Percentiles rank a stretch among this genome's conserved stretches.
Conservation (phyloP, 2,797 vertebrate species). For the Mormyrus hasselquistii region DNA sequence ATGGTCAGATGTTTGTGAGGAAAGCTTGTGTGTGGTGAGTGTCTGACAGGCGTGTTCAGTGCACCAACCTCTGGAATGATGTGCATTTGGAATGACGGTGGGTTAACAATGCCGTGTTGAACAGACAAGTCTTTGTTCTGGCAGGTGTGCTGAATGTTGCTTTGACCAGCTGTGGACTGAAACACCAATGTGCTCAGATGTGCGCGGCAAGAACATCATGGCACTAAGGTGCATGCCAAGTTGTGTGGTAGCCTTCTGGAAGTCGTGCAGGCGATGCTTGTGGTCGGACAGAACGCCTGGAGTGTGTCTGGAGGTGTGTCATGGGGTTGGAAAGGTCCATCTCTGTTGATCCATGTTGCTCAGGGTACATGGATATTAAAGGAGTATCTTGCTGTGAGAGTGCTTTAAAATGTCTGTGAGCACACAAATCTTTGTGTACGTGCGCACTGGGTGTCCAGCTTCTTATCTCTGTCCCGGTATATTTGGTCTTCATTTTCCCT, state of each 20-base stretch:
- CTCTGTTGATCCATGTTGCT: constrained; percentile 14
- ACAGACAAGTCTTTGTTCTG: constrained; percentile 36
- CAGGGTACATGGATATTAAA: not conserved
- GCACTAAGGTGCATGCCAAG: constrained; percentile 17
- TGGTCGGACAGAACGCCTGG: not conserved
- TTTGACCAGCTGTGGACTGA: not conserved
- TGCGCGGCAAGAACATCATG: constrained; percentile 21
- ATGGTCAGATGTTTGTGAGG: not conserved
- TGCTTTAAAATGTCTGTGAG: constrained; percentile 36
- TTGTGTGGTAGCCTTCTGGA: constrained; percentile 25
- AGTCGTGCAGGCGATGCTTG: not conserved
- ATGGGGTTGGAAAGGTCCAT: constrained; percentile 15
- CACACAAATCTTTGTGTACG: constrained; percentile 23
- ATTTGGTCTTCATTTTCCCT: not conserved
- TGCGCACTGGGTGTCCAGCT: not conserved
- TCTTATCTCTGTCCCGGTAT: not conserved
- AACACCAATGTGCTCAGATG: constrained; percentile 3
- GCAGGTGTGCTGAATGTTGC: constrained; percentile 12
- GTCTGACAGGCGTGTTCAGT: constrained; percentile 36
- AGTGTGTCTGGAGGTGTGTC: not conserved
- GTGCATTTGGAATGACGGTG: not conserved
- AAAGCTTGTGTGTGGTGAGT: not conserved
- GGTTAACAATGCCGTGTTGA: constrained; percentile 25
- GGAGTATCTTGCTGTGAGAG: not conserved
- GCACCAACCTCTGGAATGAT: constrained; percentile 21